phyloP scores from a whole-genome alignment of 2,888 invertebrate species.

The Catocala fraxini region DNA sequence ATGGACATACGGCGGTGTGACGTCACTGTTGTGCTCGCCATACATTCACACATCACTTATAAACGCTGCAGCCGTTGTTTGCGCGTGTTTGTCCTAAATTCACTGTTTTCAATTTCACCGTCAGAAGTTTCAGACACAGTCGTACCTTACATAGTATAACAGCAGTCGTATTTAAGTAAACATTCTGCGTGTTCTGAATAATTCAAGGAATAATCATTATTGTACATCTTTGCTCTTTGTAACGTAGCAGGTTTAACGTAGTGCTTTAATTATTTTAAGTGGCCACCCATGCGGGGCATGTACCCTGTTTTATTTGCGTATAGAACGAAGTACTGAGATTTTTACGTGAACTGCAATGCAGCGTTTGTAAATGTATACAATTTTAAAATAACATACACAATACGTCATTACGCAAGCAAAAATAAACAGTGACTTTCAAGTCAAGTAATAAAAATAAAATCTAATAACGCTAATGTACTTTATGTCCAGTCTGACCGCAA shows the following conservation, averaged over 20 bases:
- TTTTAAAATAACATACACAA: no score
- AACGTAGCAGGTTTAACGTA: no score
- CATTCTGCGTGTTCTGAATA: background rate
- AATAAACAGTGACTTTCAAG: slow-evolving; percentile 19
- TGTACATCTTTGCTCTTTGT: background rate
- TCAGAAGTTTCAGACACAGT: slow-evolving; percentile 3
- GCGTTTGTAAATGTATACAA: no score
- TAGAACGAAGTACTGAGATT: no score
- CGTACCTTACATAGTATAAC: background rate
- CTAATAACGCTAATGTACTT: slow-evolving; percentile 37
- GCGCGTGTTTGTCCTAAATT: slow-evolving; percentile 13
- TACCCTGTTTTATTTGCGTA: no score
- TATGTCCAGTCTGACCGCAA: slow-evolving; percentile 58
- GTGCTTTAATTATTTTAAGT: no score
- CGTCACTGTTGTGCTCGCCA: slow-evolving; percentile 24
- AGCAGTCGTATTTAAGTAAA: no score
- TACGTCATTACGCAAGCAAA: slow-evolving; percentile 28
- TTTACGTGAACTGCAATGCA: no score
- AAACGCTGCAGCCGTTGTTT: slow-evolving; percentile 2
- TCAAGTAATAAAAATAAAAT: slow-evolving; percentile 27
- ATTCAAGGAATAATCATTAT: slow-evolving; percentile 2
- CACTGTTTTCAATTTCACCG: background rate
- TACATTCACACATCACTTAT: slow-evolving; percentile 18
- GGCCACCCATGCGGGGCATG: no score
- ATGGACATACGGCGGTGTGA: slow-evolving; percentile 33